These are phyloP conservation scores for Drosophila formosana DNA, from an alignment of 2,888 invertebrate genomes.

Conservation along the genomic window DNA sequence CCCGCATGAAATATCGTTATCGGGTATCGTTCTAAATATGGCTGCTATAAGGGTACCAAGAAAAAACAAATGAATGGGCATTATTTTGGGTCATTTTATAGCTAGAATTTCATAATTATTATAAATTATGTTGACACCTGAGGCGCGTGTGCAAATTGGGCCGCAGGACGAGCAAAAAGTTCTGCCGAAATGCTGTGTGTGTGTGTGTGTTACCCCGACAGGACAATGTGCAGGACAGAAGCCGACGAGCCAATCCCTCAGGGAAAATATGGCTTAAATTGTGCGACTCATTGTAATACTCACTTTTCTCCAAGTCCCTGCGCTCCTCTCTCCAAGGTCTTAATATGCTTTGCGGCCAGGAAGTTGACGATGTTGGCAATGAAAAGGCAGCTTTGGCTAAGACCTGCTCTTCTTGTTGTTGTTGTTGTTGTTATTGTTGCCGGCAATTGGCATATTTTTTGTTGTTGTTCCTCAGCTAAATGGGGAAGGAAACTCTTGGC, in stretches of 20 bases:
- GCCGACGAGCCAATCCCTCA: constrained; percentile 17
- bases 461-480: constrained; percentile 4
- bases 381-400: constrained; percentile 57
- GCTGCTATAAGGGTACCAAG: not conserved
- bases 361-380: constrained; percentile 61
- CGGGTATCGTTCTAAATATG: not conserved
- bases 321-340: constrained; percentile 4
- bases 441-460: constrained; percentile 62
- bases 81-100: constrained; percentile 28
- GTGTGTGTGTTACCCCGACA: constrained; percentile 2
- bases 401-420: constrained; percentile 40
- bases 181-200: constrained; percentile 22
- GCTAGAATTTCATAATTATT: constrained; percentile 71
- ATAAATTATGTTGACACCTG: constrained; percentile 78
- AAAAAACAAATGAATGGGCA: constrained; percentile 31
- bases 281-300: constrained; percentile 59
- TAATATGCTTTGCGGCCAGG: constrained; percentile 60
- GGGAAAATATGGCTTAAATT: constrained; percentile 61
- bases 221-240: constrained; percentile 24
- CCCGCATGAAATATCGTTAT: constrained; percentile 28
- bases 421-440: constrained; percentile 24
- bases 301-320: constrained; percentile 28
- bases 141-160: constrained; percentile 61
- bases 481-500: constrained; percentile 18
- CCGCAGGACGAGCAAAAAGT: constrained; percentile 24